phyloP scores from a whole-genome alignment of 1,140 invertebrate species.

The Magallana angulata region DNA sequence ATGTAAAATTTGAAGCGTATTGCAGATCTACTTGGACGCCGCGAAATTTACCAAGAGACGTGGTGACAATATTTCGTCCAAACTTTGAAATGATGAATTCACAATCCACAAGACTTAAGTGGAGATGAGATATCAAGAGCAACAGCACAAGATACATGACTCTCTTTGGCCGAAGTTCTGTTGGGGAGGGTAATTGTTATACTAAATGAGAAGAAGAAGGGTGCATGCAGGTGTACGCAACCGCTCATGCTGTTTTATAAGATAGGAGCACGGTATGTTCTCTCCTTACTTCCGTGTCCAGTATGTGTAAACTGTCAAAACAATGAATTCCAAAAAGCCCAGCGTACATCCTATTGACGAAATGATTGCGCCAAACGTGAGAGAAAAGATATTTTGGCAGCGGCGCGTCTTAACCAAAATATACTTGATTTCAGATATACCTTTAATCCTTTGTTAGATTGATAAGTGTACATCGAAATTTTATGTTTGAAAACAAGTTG shows the following conservation, averaged over 20 bases:
- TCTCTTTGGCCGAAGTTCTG: neutral
- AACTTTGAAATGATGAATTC: slow-evolving; percentile 1
- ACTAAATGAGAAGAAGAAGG: neutral
- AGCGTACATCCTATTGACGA: neutral
- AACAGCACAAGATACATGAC: neutral
- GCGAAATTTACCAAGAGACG: neutral
- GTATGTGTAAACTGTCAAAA: neutral
- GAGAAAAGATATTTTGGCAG: neutral
- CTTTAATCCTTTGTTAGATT: neutral
- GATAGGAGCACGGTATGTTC: neutral
- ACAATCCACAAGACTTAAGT: neutral
- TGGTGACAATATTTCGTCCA: slow-evolving; percentile 8
- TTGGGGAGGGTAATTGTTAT: neutral
- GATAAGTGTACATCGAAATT: slow-evolving; percentile 4
- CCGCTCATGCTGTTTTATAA: neutral
- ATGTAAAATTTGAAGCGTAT: neutral
- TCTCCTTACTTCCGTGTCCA: neutral
- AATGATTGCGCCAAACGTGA: neutral
- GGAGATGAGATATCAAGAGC: neutral
- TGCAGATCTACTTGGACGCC: neutral
- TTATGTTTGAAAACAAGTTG: neutral
- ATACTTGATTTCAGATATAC: neutral
- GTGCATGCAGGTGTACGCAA: neutral
- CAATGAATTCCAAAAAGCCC: neutral
- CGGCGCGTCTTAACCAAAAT: neutral